A percentile compares a stretch with the other conserved stretches of the same genome.
Evolutionary conservation across 2,113 vertebrate genomes (phyloP).

Genomic region (Oreocharis arfaki): DNA sequence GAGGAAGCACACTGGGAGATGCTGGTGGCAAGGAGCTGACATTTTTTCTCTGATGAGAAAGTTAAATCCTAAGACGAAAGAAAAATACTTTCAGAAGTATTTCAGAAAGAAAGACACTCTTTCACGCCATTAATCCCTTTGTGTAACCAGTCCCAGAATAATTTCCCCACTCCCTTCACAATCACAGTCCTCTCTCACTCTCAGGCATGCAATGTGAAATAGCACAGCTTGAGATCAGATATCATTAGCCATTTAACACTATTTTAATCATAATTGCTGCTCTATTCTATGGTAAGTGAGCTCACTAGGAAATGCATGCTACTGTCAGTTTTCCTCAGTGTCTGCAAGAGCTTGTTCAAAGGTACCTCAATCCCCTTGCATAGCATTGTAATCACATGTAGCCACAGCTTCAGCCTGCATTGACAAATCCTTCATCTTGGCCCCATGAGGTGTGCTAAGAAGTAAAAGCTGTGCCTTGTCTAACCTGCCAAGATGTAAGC

Average conservation of each 20-base stretch:
- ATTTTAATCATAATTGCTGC: background rate
- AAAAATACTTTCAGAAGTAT: background rate
- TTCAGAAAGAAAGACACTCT: background rate
- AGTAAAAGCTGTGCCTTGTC: slow-evolving; percentile 35
- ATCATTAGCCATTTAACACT: background rate
- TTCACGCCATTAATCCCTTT: background rate
- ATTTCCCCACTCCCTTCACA: background rate
- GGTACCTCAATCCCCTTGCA: background rate
- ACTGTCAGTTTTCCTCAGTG: background rate
- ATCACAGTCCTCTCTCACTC: background rate
- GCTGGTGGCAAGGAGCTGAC: background rate
- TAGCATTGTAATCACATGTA: background rate
- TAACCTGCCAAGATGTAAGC: background rate
- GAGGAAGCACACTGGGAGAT: background rate
- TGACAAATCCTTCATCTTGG: background rate
- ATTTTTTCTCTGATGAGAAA: background rate
- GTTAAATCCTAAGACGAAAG: background rate
- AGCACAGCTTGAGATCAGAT: background rate
- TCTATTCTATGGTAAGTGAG: background rate
- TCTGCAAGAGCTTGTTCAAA: background rate
- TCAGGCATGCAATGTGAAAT: background rate
- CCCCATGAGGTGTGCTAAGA: slow-evolving; percentile 22
- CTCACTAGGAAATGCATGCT: background rate
- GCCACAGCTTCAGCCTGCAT: background rate
- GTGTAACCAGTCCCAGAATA: background rate